Conservation (phyloP, 92 coral and sea anemone species). For the Epizoanthus stellaris region DNA sequence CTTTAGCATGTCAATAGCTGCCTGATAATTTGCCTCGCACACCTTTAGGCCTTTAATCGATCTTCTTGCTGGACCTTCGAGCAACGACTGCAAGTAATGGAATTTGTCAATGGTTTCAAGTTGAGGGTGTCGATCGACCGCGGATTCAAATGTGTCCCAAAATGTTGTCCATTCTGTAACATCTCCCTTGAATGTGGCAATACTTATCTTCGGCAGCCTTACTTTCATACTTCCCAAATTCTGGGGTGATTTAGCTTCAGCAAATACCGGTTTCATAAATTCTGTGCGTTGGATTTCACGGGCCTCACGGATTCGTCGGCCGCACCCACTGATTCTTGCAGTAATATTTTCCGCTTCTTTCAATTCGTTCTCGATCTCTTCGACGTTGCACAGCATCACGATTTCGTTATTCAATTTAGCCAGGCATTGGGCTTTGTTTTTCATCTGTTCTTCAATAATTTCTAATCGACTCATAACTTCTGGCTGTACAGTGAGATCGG, state of each 20-base stretch:
- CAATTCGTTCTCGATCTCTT: constrained; percentile 56
- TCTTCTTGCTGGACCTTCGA: constrained; percentile 51
- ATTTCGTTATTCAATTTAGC: constrained; percentile 54
- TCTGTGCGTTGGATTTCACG: background rate
- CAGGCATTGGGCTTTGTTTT: constrained; percentile 37
- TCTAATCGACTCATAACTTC: constrained; percentile 35
- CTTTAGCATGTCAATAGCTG: constrained; percentile 42
- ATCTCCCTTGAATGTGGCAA: constrained; percentile 49
- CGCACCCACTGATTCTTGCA: constrained; percentile 32
- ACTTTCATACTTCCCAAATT: constrained; percentile 26
- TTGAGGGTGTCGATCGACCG: constrained; percentile 24
- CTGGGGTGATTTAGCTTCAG: background rate
- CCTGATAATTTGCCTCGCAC: constrained; percentile 32
- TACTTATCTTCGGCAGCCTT: constrained; percentile 47
- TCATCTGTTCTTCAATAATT: constrained; percentile 43
- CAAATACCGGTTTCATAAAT: background rate
- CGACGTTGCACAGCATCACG: constrained; percentile 44
- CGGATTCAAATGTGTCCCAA: constrained; percentile 53
- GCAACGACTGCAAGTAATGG: constrained; percentile 35
- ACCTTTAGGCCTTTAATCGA: constrained; percentile 53
- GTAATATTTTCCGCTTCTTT: constrained; percentile 49
- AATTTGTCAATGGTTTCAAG: constrained; percentile 51
- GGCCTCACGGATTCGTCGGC: too few species aligned
- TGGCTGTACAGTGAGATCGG: background rate
- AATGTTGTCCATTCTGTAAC: constrained; percentile 55